Conservation (phyloP, 2,113 vertebrate genomes). For the Eulemur macaco region DNA sequence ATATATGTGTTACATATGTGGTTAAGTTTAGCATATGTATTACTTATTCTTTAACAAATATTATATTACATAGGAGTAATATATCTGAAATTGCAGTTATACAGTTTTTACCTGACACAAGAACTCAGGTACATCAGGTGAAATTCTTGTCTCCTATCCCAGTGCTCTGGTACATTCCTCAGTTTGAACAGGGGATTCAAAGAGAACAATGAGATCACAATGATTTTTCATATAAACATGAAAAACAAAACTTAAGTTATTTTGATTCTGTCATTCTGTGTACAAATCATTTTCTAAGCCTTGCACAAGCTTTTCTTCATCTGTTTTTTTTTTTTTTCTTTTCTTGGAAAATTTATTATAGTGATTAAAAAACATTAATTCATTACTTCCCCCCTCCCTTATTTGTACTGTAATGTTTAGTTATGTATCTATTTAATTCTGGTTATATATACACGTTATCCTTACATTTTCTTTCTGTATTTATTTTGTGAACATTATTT, state of each 20-base stretch:
- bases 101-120: background rate
- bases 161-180: background rate
- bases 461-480: background rate
- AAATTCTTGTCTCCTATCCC: background rate
- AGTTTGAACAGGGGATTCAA: background rate
- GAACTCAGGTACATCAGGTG: background rate
- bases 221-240: background rate
- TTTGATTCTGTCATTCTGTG: background rate
- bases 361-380: too few relatives aligned
- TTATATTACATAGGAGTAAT: background rate
- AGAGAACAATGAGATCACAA: background rate
- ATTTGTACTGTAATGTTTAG: background rate
- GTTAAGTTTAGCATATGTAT: background rate
- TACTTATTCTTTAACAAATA: background rate
- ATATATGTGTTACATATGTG: background rate
- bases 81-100: background rate
- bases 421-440: background rate
- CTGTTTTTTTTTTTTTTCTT: background rate
- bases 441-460: background rate
- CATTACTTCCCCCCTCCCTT: background rate
- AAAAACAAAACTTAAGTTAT: background rate
- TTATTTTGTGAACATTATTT: background rate
- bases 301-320: background rate
- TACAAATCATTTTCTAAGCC: background rate
- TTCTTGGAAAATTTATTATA: background rate